Evolutionary conservation across 2,113 vertebrate species (phyloP).

Genomic region (Xenopus borealis): DNA sequence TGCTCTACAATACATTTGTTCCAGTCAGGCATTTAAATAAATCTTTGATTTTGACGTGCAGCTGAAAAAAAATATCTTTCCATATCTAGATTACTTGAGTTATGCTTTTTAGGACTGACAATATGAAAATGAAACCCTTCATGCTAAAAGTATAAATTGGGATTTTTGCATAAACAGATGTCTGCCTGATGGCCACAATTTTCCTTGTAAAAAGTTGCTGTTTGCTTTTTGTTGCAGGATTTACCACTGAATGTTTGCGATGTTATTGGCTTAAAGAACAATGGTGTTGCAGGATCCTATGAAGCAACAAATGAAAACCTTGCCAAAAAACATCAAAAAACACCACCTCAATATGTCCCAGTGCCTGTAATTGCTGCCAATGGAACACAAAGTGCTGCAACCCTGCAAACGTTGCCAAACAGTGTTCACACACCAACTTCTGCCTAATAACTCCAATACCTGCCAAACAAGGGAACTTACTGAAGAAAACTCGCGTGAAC

Average conservation of each 20-base stretch:
- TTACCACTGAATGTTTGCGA: constrained; percentile 77
- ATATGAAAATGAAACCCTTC: too few relatives aligned
- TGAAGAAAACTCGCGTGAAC: constrained; percentile 64
- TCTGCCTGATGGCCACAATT: too few relatives aligned
- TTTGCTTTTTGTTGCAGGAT: constrained; percentile 64
- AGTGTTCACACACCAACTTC: constrained; percentile 63
- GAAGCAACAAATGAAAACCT: constrained; percentile 60
- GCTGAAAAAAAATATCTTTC: too few relatives aligned
- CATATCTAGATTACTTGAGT: too few relatives aligned
- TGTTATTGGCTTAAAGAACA: constrained; percentile 75
- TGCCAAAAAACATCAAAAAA: constrained; percentile 36
- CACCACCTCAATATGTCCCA: constrained; percentile 51
- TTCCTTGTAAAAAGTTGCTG: too few relatives aligned
- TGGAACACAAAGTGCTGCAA: constrained; percentile 62
- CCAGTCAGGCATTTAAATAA: too few relatives aligned
- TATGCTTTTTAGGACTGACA: too few relatives aligned
- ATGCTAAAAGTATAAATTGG: too few relatives aligned
- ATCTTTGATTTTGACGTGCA: too few relatives aligned
- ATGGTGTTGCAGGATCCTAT: constrained; percentile 53
- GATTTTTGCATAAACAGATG: too few relatives aligned
- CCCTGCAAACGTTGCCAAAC: constrained; percentile 53
- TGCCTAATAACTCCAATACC: constrained; percentile 47
- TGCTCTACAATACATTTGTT: too few relatives aligned
- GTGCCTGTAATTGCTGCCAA: constrained; percentile 57
- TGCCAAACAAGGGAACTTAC: constrained; percentile 53